Conservation (phyloP, 2,888 invertebrate species). For the Tipula unca region DNA sequence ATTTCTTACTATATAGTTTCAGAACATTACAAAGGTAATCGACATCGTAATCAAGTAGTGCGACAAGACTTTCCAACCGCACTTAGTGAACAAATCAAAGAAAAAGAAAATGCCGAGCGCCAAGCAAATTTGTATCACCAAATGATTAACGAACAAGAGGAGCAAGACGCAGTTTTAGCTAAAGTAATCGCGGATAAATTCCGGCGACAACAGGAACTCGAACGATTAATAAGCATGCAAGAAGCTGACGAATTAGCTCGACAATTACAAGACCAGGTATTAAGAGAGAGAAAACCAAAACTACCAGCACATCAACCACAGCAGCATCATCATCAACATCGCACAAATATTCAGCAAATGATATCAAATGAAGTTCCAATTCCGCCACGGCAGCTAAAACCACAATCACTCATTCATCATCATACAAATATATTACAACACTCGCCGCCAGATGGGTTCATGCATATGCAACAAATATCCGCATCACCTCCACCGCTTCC, state of each 20-base stretch:
- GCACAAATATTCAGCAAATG: neutral
- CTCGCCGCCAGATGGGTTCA: conserved; percentile 14
- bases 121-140: conserved; percentile 52
- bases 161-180: conserved; percentile 57
- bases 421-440: conserved; percentile 19
- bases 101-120: conserved; percentile 54
- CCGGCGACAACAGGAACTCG: conserved; percentile 47
- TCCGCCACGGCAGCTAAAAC: conserved; percentile 25
- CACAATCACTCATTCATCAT: neutral
- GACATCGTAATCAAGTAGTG: conserved; percentile 63
- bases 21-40: conserved; percentile 68
- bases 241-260: conserved; percentile 47
- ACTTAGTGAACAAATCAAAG: conserved; percentile 60
- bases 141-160: conserved; percentile 58
- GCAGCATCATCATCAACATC: neutral
- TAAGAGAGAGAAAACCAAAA: conserved; percentile 14
- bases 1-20: conserved; percentile 46
- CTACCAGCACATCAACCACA: neutral
- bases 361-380: conserved; percentile 22
- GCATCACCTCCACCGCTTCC: neutral
- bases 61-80: conserved; percentile 72
- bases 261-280: conserved; percentile 40
- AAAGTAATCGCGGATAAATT: conserved; percentile 57
- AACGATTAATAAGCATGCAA: conserved; percentile 45
- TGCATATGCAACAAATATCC: neutral